A percentile compares a stretch with the other conserved stretches of the same genome.
These are phyloP conservation scores for Hydropsyche betteni DNA, from an alignment of 2,888 invertebrate genomes.

Conservation along the genomic window DNA sequence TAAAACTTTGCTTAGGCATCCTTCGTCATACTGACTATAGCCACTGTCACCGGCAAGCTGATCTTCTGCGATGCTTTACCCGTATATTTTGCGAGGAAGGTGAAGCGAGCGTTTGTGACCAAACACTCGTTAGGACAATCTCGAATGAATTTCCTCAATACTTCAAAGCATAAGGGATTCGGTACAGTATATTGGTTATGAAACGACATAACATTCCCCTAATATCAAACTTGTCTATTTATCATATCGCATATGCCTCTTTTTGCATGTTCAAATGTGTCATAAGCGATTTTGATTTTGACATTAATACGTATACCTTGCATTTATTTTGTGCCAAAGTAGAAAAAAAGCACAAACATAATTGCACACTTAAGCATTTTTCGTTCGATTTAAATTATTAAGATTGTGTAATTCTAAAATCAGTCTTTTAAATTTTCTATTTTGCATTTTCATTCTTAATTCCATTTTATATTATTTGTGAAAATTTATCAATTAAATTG, in stretches of 20 bases:
- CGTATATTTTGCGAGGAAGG: conserved; percentile 87
- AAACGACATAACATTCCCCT: neutral
- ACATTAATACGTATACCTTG: neutral
- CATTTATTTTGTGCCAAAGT: conserved; percentile 27
- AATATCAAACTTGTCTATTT: neutral
- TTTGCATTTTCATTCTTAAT: neutral
- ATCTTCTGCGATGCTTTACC: conserved; percentile 85
- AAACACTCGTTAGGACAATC: conserved; percentile 80
- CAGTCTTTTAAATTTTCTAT: neutral
- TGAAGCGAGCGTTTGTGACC: conserved; percentile 77
- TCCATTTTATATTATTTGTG: neutral
- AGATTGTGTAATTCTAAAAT: neutral
- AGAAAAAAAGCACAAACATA: neutral
- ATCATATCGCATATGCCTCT: neutral
- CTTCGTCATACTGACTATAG: conserved; percentile 83
- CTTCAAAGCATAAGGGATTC: conserved; percentile 68
- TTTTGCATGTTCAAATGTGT: neutral
- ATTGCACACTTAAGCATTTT: neutral
- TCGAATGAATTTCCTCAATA: conserved; percentile 85
- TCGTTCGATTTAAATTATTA: too few relatives aligned
- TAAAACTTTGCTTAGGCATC: conserved; percentile 81
- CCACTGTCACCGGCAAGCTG: conserved; percentile 81
- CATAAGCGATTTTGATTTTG: too few relatives aligned
- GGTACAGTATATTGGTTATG: neutral
- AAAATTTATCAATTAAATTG: neutral